Conservation (phyloP, 2,888 invertebrate species). For the Drosophila prostipennis region DNA sequence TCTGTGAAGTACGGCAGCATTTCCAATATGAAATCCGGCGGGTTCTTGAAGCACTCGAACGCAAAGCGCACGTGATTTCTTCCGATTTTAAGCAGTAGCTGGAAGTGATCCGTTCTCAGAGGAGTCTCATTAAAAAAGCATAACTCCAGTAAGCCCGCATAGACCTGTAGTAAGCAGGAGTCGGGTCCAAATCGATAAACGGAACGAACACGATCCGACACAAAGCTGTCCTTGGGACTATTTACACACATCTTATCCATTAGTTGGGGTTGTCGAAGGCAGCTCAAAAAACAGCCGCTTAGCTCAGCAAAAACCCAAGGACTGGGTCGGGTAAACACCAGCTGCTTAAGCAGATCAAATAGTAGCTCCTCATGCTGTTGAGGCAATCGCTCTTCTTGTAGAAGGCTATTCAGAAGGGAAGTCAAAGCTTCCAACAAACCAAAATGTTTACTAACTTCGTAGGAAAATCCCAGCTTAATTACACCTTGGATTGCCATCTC, state of each 20-base stretch:
- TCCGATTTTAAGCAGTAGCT: slow-evolving; percentile 72
- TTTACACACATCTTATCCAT: slow-evolving; percentile 68
- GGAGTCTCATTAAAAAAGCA: slow-evolving; percentile 71
- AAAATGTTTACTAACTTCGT: slow-evolving; percentile 78
- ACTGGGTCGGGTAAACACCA: slow-evolving; percentile 80
- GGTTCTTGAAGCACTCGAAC: slow-evolving; percentile 73
- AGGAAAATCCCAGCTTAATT: slow-evolving; percentile 76
- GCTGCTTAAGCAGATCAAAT: slow-evolving; percentile 75
- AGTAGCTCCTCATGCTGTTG: slow-evolving; percentile 51
- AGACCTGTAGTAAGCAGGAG: slow-evolving; percentile 81
- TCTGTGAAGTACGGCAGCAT: slow-evolving; percentile 73
- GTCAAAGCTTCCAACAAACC: slow-evolving; percentile 78
- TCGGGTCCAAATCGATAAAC: slow-evolving; percentile 77
- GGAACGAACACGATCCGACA: slow-evolving; percentile 74
- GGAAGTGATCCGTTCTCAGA: slow-evolving; percentile 63
- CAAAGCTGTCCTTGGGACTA: slow-evolving; percentile 64
- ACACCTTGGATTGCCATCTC: slow-evolving; percentile 77
- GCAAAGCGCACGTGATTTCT: slow-evolving; percentile 78
- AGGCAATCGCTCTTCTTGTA: slow-evolving; percentile 8
- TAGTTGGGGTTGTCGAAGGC: slow-evolving; percentile 44
- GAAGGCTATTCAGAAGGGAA: slow-evolving; percentile 63
- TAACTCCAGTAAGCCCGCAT: slow-evolving; percentile 78
- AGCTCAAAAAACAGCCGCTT: slow-evolving; percentile 66
- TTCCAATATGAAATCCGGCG: slow-evolving; percentile 75
- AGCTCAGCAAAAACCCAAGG: slow-evolving; percentile 78